phyloP scores from a whole-genome alignment of 37 sponge, comb jelly and placozoan genomes.

The Hormiphora californensis region DNA sequence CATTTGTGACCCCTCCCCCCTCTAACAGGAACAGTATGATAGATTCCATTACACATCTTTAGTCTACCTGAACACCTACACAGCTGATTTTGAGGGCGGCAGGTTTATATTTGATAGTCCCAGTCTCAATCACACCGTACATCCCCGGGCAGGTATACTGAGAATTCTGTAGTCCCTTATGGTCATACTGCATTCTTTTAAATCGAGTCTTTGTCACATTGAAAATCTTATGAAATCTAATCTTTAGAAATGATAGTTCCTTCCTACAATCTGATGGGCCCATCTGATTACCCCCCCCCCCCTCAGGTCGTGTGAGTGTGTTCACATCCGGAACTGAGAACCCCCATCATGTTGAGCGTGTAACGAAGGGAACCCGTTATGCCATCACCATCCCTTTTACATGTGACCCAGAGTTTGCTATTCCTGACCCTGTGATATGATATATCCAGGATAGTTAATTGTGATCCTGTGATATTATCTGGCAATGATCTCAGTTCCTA shows the following conservation, averaged over 20 bases:
- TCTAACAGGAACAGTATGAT: conserved; percentile 45
- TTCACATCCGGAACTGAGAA: conserved; percentile 64
- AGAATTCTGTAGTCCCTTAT: not conserved
- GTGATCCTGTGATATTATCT: no score
- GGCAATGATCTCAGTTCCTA: no score
- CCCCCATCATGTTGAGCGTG: conserved; percentile 57
- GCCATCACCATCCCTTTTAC: conserved; percentile 62
- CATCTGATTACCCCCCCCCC: not conserved
- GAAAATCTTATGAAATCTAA: not conserved
- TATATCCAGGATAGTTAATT: no score
- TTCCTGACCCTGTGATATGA: conserved; percentile 32
- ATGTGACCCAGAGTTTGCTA: conserved; percentile 56
- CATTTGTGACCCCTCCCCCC: not conserved
- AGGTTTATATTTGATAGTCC: conserved; percentile 51
- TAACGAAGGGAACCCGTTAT: conserved; percentile 54
- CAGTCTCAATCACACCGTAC: conserved; percentile 49
- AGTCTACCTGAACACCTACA: conserved; percentile 55
- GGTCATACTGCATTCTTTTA: not conserved
- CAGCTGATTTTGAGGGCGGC: conserved; percentile 58
- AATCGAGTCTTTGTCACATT: not conserved
- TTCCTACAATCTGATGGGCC: not conserved
- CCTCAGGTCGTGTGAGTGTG: conserved; percentile 58
- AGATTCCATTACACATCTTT: conserved; percentile 40
- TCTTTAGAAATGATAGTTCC: not conserved
- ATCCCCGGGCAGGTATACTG: conserved; percentile 54